A percentile compares a stretch with the other conserved stretches of the same genome.
Conservation (phyloP, 2,797 vertebrate species). For the Phaenicophaeus curvirostris region DNA sequence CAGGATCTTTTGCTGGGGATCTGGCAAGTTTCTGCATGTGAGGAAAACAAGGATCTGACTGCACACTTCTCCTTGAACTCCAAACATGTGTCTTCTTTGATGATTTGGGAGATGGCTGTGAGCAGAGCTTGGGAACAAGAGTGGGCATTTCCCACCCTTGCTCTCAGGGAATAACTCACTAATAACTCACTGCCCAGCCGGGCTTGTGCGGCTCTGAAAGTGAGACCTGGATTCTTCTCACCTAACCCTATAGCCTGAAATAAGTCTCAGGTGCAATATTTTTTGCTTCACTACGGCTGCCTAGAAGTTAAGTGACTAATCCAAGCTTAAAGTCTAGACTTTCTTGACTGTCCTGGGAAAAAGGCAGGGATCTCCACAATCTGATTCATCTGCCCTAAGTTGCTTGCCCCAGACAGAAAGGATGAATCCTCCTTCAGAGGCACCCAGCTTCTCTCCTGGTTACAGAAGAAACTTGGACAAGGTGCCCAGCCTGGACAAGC, state of each 20-base stretch:
- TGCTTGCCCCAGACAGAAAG: background rate
- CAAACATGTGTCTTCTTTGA: background rate
- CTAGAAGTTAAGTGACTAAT: conserved; percentile 38
- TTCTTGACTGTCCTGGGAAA: conserved; percentile 39
- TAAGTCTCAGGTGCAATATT: background rate
- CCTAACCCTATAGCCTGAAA: background rate
- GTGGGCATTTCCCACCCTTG: background rate
- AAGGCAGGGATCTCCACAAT: conserved; percentile 12
- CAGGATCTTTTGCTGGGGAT: background rate
- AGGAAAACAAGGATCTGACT: background rate
- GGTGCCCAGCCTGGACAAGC: background rate
- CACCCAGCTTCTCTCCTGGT: background rate
- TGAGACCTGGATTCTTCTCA: background rate
- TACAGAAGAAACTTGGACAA: background rate
- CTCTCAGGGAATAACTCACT: background rate
- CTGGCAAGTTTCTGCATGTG: background rate
- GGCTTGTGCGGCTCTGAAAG: background rate
- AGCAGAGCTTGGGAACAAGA: background rate
- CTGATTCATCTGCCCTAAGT: conserved; percentile 54
- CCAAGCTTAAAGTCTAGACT: conserved; percentile 53
- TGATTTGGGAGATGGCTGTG: background rate
- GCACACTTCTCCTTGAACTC: background rate
- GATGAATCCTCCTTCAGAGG: background rate
- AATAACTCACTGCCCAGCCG: background rate
- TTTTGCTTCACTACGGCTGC: background rate